phyloP scores from a whole-genome alignment of 2,888 invertebrate species.

The Ellobium chinense region DNA sequence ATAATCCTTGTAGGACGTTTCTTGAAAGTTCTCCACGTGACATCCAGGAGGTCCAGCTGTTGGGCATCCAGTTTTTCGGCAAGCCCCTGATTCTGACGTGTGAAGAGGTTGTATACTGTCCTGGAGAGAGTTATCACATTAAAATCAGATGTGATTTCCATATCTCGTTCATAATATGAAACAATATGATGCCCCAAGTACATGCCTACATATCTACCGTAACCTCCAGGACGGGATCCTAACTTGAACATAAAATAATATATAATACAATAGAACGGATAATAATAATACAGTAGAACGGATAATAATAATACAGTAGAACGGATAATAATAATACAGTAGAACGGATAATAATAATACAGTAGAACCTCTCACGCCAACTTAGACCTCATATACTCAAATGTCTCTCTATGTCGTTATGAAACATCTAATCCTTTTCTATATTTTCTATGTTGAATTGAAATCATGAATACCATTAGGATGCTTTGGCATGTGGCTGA shows the following conservation, averaged over 20 bases:
- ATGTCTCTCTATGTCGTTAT: too few relatives aligned
- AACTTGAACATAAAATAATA: neutral
- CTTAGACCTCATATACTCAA: too few relatives aligned
- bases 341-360: too few relatives aligned
- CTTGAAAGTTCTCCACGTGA: neutral
- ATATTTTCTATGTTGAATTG: too few relatives aligned
- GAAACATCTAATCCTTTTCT: too few relatives aligned
- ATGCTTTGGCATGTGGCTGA: too few relatives aligned
- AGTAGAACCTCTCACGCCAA: too few relatives aligned
- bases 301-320: too few relatives aligned
- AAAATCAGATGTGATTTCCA: neutral
- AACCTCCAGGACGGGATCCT: neutral
- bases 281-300: too few relatives aligned
- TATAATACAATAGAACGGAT: neutral
- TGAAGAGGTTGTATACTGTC: slow-evolving; percentile 10
- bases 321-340: too few relatives aligned
- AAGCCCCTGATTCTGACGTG: neutral
- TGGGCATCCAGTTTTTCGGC: slow-evolving; percentile 1
- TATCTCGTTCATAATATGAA: neutral
- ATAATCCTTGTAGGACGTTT: slow-evolving; percentile 90
- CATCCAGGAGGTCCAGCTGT: neutral
- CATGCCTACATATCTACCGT: neutral
- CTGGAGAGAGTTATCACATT: neutral
- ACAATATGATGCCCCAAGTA: neutral
- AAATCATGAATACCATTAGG: too few relatives aligned